Conservation (phyloP, 2,113 vertebrate species). For the Cervus canadensis region DNA sequence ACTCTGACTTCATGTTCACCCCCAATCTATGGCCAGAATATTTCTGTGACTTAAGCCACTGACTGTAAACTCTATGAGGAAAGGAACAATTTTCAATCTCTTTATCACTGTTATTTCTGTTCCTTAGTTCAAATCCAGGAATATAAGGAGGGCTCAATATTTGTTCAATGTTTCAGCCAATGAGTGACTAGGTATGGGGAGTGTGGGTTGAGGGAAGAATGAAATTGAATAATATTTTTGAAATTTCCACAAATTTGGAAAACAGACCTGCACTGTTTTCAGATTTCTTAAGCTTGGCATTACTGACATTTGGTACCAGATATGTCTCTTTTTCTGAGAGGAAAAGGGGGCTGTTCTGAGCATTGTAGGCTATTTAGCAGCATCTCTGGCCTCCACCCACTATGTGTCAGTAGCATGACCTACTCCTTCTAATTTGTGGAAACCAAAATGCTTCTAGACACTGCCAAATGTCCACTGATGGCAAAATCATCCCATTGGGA, state of each 20-base stretch:
- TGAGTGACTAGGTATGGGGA: not conserved
- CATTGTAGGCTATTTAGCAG: not conserved
- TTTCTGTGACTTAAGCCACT: not conserved
- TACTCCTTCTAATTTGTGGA: not conserved
- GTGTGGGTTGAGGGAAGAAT: not conserved
- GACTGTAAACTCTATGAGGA: not conserved
- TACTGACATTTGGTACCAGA: not conserved
- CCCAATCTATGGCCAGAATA: not conserved
- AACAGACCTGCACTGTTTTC: not conserved
- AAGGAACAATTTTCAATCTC: not conserved
- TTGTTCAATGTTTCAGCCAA: not conserved
- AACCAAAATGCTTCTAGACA: not conserved
- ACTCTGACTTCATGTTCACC: not conserved
- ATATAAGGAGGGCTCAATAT: not conserved
- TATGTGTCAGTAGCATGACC: not conserved
- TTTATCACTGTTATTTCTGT: not conserved
- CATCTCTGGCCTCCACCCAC: not conserved
- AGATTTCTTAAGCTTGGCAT: not conserved
- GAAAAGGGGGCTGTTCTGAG: no score
- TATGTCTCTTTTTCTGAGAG: not conserved
- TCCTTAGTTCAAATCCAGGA: not conserved
- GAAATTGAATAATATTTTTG: not conserved
- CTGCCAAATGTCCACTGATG: not conserved
- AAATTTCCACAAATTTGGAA: not conserved
- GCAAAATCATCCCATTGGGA: not conserved